phyloP scores from a whole-genome alignment of 2,113 vertebrate genomes.

The Macroglossus sobrinus region DNA sequence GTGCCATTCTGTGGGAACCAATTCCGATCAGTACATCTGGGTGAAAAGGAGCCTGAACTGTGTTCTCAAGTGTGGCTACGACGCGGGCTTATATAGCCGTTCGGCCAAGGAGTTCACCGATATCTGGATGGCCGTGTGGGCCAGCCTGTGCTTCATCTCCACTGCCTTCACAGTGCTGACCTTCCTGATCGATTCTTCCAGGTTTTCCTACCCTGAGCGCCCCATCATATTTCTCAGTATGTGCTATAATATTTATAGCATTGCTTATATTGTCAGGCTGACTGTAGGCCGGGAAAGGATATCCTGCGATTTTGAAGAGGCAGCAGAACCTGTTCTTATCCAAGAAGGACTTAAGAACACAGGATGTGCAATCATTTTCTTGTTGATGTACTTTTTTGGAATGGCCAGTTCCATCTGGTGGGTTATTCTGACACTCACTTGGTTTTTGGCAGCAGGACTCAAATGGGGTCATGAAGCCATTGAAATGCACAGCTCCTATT shows the following conservation, averaged over 20 bases:
- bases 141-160: conserved; percentile 96
- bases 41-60: conserved; percentile 94
- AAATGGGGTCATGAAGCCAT: conserved; percentile 99
- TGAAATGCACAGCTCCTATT: conserved; percentile 99
- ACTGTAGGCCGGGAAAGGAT: conserved; percentile 97
- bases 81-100: conserved; percentile 93
- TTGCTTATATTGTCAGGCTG: conserved; percentile 97
- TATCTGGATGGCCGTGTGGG: conserved; percentile 99
- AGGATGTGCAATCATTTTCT: conserved; percentile 98
- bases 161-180: conserved; percentile 98
- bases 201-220: conserved; percentile 97
- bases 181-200: conserved; percentile 96
- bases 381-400: conserved; percentile 99
- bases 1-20: conserved; percentile 89
- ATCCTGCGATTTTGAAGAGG: conserved; percentile 98
- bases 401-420: conserved; percentile 99
- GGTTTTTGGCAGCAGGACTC: conserved; percentile 97
- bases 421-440: conserved; percentile 98
- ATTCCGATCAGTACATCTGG: conserved; percentile 95
- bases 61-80: conserved; percentile 95
- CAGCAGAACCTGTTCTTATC: conserved; percentile 94
- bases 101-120: conserved; percentile 96
- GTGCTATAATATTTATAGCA: conserved; percentile 99
- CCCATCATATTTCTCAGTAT: conserved; percentile 99
- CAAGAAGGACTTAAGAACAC: conserved; percentile 99